Percentiles rank a stretch among this genome's conserved stretches.
phyloP scores from a whole-genome alignment of 2,888 invertebrate genomes.

The Drosophila seclusa region DNA sequence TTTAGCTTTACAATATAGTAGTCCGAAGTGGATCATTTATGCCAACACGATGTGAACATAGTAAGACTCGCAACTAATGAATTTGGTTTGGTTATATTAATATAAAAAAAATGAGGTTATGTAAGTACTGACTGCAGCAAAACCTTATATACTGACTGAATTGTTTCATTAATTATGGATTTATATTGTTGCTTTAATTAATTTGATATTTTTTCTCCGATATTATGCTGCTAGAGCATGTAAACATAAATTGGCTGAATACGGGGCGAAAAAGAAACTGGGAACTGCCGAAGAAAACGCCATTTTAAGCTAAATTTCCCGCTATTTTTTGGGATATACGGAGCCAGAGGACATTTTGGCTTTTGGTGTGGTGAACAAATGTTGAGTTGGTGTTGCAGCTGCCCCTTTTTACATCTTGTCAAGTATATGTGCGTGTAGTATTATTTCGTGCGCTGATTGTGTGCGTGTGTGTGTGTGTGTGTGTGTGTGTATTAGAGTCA shows the following conservation, averaged over 20 bases:
- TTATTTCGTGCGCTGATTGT: constrained; percentile 73
- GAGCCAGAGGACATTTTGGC: constrained; percentile 7
- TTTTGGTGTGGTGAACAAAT: constrained; percentile 45
- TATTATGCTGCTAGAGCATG: not conserved
- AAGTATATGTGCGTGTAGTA: constrained; percentile 54
- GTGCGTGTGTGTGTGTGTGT: constrained; percentile 44
- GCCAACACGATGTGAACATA: not conserved
- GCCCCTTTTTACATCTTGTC: not conserved
- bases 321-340: constrained; percentile 1
- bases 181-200: not conserved
- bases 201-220: not conserved
- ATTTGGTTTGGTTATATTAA: not conserved
- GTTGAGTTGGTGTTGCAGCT: constrained; percentile 23
- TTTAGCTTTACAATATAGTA: not conserved
- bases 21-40: not conserved
- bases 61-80: not conserved
- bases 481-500: constrained; percentile 60
- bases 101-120: not conserved
- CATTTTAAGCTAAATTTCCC: constrained; percentile 12
- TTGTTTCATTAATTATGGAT: not conserved
- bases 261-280: constrained; percentile 9
- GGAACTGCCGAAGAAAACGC: constrained; percentile 2
- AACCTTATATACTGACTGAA: not conserved
- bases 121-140: not conserved
- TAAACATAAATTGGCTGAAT: not conserved